Evolutionary conservation across 2,797 vertebrate species (phyloP), one percentile per base, ranked within the genome.

Genomic region (Pantherophis alleghaniensis): DNA sequence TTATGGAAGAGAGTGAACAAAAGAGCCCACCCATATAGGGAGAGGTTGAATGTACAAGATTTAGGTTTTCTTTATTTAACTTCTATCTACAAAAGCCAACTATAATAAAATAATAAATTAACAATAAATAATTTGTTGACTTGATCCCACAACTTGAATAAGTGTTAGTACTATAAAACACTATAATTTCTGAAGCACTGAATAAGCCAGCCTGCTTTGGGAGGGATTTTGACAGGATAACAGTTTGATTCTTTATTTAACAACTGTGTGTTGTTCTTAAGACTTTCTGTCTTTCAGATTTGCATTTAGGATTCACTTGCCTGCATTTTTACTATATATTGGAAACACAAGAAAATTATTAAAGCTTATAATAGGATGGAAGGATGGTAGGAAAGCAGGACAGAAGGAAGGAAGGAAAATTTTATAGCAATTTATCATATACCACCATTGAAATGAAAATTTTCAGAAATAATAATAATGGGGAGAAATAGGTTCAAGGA

Each of bases 1-100:
- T 69, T 59, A 51, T 74, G 61, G 61, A 37, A 90, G 4, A 24
- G 42, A 92, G 16, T 90, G 91, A 92, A 90, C 87, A 90, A 32
- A 55, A 90, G 6, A 94, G 93, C 60, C 60, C 88, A 87, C 88
- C 55, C 88, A 92, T 24, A 79, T 7, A 87, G 37, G 9, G 37
- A 60, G 53, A 87, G 9, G 12, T 87, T 93, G 18, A 22, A 53
- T 9, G 32, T 55, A 89, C 28, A 91, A 86, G 14, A 53, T 6
- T 86, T 90, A 79, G 28, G 2, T 22, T 0, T 32, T 90, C 53
- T 74, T 74, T 56, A 22, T 3, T 51, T 42, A 56, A 87, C 61
- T 69, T 93, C 55, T 88, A 16, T 59, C 51, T 55, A 69, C 28
- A 66, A 7, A 90, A 87, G 87, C 32, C 57, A 91, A 18, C 24